A percentile compares a stretch with the other conserved stretches of the same genome.
These are phyloP conservation scores for Agonum fuliginosum DNA, from an alignment of 2,888 invertebrate genomes.

Conservation along the genomic window DNA sequence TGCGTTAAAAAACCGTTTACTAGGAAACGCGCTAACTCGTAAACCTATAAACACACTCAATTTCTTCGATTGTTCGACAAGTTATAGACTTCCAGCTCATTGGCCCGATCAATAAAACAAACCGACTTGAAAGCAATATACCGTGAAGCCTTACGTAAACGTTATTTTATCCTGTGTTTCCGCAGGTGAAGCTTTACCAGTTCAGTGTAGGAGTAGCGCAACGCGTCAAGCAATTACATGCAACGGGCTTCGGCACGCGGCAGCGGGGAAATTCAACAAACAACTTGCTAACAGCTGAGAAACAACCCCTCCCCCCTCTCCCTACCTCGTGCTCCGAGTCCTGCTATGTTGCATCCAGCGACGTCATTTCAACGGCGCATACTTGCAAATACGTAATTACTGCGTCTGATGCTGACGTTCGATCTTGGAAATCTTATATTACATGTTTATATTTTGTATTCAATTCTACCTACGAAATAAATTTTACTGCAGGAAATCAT, in stretches of 20 bases:
- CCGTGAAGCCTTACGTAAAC: constrained; percentile 55
- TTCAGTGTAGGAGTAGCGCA: neutral
- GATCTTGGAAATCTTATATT: neutral
- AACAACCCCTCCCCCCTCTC: neutral
- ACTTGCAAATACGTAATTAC: neutral
- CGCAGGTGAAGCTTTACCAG: constrained; percentile 39
- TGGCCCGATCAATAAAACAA: constrained; percentile 58
- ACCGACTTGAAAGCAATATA: constrained; percentile 58
- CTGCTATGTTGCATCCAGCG: constrained; percentile 16
- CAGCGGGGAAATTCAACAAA: constrained; percentile 21
- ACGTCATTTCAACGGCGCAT: neutral
- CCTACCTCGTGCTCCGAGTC: neutral
- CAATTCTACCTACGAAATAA: too few species aligned
- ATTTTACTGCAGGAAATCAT: too few species aligned
- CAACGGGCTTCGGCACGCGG: constrained; percentile 45
- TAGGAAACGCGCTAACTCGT: constrained; percentile 35
- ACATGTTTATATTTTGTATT: too few species aligned
- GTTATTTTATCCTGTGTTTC: constrained; percentile 54
- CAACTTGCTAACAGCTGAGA: constrained; percentile 44
- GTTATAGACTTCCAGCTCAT: constrained; percentile 59
- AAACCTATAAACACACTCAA: constrained; percentile 55
- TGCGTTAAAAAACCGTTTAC: constrained; percentile 18
- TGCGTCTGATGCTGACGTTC: neutral
- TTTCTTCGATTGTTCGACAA: constrained; percentile 57
- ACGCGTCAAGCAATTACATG: constrained; percentile 40